phyloP scores from a whole-genome alignment of 2,113 vertebrate genomes.

The Marmota monax region DNA sequence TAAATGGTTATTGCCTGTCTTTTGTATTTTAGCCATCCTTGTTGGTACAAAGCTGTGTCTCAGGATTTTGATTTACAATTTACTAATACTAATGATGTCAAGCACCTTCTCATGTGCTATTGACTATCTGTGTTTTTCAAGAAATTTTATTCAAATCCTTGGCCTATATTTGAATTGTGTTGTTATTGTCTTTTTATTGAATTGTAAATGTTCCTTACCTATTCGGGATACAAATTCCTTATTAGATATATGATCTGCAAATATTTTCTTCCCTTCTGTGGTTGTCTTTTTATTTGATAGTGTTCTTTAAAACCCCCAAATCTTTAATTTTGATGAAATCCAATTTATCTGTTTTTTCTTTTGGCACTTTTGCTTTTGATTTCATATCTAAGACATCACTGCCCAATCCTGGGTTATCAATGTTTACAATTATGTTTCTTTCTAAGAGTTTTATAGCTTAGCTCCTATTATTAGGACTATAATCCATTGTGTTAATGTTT shows the following conservation, averaged over 20 bases:
- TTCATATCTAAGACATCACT: neutral
- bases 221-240: conserved; percentile 10
- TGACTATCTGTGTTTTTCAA: conserved; percentile 34
- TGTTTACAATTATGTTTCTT: neutral
- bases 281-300: neutral
- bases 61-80: conserved; percentile 29
- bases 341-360: conserved; percentile 36
- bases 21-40: conserved; percentile 45
- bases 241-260: neutral
- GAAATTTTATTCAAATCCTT: conserved; percentile 48
- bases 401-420: neutral
- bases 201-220: neutral
- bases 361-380: conserved; percentile 30
- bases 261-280: conserved; percentile 15
- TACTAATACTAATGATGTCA: neutral
- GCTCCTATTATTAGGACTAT: conserved; percentile 27
- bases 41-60: conserved; percentile 5
- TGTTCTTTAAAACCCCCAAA: neutral
- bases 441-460: conserved; percentile 44
- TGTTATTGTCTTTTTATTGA: neutral
- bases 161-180: neutral
- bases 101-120: neutral
- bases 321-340: neutral
- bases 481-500: neutral
- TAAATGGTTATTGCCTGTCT: neutral